Evolutionary conservation across 2,113 vertebrate genomes (phyloP).

Genomic region (Candoia aspera): DNA sequence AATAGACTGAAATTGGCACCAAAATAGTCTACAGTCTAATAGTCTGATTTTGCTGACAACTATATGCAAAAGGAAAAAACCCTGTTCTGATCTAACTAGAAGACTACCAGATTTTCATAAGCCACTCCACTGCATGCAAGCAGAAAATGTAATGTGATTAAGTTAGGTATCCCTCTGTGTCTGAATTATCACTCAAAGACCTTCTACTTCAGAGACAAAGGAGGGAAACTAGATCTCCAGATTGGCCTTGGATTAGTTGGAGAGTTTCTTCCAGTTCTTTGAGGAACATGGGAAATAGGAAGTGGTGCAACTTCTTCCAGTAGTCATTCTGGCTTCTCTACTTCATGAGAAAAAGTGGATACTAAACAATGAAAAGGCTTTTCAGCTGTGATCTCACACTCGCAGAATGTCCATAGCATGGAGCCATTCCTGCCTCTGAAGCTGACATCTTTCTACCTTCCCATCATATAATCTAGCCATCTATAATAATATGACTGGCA

Average conservation of each 20-base stretch:
- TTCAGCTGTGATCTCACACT: not conserved
- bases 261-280: not conserved
- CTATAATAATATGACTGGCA: not conserved
- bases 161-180: not conserved
- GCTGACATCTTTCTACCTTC: not conserved
- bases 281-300: accelerated
- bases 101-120: not conserved
- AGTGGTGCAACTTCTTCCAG: not conserved
- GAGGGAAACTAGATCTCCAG: not conserved
- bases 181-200: not conserved
- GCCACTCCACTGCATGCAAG: not conserved
- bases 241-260: not conserved
- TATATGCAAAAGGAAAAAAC: not conserved
- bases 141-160: not conserved
- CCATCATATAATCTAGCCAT: not conserved
- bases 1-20: not conserved
- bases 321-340: not conserved
- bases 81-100: not conserved
- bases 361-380: not conserved
- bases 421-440: not conserved
- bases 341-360: not conserved
- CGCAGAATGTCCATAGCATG: not conserved
- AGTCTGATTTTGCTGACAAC: not conserved
- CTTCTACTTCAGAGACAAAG: not conserved
- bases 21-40: not conserved